Evolutionary conservation across 2,113 vertebrate genomes (phyloP).

Genomic region (Nesoenas mayeri): DNA sequence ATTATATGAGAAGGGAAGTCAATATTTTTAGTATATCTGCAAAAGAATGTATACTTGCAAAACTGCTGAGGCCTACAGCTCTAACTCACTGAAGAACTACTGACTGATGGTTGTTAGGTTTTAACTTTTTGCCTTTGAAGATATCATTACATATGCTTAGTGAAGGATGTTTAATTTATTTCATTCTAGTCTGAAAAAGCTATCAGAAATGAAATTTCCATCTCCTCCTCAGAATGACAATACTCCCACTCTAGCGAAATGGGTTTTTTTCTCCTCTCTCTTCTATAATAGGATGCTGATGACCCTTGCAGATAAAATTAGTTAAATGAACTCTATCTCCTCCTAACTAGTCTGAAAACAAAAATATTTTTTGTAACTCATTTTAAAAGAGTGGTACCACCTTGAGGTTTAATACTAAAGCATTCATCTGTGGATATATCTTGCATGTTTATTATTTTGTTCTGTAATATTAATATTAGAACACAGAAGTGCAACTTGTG

Average conservation of each 20-base stretch:
- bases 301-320: not conserved
- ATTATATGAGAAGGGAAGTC: not conserved
- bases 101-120: rapidly evolving
- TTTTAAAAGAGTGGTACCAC: not conserved
- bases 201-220: not conserved
- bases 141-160: not conserved
- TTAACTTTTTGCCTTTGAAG: not conserved
- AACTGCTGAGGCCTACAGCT: not conserved
- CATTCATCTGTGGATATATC: not conserved
- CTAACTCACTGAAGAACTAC: not conserved
- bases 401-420: not conserved
- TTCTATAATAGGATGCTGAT: not conserved
- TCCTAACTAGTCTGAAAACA: not conserved
- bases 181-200: not conserved
- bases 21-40: not conserved
- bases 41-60: not conserved
- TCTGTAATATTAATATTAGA: not conserved
- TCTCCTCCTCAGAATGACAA: not conserved
- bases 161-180: not conserved
- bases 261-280: not conserved
- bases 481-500: not conserved
- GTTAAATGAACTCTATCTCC: not conserved
- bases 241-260: not conserved
- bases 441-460: not conserved
- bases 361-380: not conserved